Percentiles rank a stretch among this genome's conserved stretches.
phyloP scores from a whole-genome alignment of 2,888 invertebrate species.

The Zaprionus lineosus region DNA sequence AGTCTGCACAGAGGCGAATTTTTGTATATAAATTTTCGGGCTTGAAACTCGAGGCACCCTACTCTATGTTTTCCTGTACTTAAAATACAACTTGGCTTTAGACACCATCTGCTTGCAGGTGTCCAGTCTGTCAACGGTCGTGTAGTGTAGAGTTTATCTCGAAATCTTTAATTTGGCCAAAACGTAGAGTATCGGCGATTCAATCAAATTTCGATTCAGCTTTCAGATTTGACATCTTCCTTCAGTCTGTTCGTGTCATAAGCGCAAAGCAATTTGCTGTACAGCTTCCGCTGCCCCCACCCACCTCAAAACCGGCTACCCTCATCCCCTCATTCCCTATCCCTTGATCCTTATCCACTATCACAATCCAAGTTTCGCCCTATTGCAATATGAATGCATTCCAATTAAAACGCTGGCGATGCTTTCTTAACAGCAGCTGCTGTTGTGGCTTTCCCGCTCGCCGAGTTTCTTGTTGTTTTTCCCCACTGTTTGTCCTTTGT shows the following conservation, averaged over 20 bases:
- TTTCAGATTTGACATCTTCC: slow-evolving; percentile 40
- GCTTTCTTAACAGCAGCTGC: slow-evolving; percentile 65
- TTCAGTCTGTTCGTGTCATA: slow-evolving; percentile 58
- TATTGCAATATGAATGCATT: slow-evolving; percentile 72
- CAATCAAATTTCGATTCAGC: neutral
- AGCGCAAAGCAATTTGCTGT: slow-evolving; percentile 70
- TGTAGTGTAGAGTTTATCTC: too few relatives aligned
- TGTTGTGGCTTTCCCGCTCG: slow-evolving; percentile 44
- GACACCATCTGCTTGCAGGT: too few relatives aligned
- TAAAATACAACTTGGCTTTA: neutral
- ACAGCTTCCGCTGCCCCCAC: slow-evolving; percentile 46
- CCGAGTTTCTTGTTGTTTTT: slow-evolving; percentile 21
- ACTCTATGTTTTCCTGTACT: too few relatives aligned
- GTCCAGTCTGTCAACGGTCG: too few relatives aligned
- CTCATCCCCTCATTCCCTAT: too few relatives aligned
- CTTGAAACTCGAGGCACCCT: too few relatives aligned
- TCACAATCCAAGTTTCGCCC: slow-evolving; percentile 22
- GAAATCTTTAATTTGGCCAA: neutral
- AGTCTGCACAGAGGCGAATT: too few relatives aligned
- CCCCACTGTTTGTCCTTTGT: slow-evolving; percentile 41
- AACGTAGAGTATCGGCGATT: slow-evolving; percentile 7
- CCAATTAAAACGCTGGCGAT: slow-evolving; percentile 64
- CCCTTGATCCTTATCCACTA: too few relatives aligned
- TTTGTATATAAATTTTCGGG: too few relatives aligned
- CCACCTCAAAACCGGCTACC: slow-evolving; percentile 1